Evolutionary conservation across 2,888 invertebrate species (phyloP), one percentile per base, ranked within the genome.

Genomic region (Orchestes rusci): DNA sequence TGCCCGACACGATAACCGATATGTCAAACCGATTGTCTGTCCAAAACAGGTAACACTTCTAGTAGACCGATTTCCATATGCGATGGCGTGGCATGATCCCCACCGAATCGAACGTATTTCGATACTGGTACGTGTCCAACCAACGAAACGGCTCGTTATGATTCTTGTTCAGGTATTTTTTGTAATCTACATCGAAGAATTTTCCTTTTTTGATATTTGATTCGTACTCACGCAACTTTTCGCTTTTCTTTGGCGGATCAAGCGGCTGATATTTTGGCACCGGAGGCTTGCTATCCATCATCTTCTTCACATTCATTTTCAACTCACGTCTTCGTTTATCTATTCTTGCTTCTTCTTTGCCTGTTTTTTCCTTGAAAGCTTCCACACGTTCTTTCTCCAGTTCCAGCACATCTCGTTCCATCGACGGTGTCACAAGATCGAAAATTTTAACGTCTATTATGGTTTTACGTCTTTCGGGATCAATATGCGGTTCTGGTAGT

Each of bases 11-110:
- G 56, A 55, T 55, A 48, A 54, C 58, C 57, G 56, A 55, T 58
- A 56, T 56, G 54, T 53, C 57, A 59, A 58, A 59, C 58, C 60
- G 58, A 58, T 59, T 57, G 57, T 59, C 57, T 57, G 51, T 56
- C 57, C 55, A 56, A 55, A 56, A 58, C 55, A 55, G 56, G 45
- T 47, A 38, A 41, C 54, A 53, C 54, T 53, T 33, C 53, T 63
- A 65, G 54, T 58, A 53, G 53, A 67, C 66, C 37, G 65, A 59
- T 56, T 60, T 67, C 68, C 68, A 68, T 54, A 66, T 50, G 53
- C 61, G 65, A 58, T 66, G 66, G 43, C 67, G 63, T n/a, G n/a
- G n/a, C 54, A 57, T 61, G 35, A 67, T 64, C 61, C 68, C 68
- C 63, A 68, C 67, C 61, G 67, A 55, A 48, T 64, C 63, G 49